Evolutionary conservation across 2,797 vertebrate species (phyloP).

Genomic region (Carcharodon carcharias): DNA sequence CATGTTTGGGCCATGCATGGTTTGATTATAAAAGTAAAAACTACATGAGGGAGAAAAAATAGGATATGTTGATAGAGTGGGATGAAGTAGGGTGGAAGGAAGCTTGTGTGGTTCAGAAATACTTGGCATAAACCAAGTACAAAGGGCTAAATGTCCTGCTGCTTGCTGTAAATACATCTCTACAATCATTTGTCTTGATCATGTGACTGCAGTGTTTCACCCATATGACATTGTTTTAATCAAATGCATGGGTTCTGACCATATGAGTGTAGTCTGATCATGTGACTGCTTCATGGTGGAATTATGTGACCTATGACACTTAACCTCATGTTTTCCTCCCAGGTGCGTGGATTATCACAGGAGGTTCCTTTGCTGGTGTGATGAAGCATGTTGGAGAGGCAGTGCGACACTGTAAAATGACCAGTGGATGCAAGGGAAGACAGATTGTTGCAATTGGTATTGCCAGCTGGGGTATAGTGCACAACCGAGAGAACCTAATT

Average conservation of each 20-base stretch:
- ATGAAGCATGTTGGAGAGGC: constrained; percentile 95
- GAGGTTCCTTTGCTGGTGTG: constrained; percentile 83
- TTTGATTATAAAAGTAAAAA: too few relatives aligned
- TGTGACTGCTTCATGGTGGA: background rate
- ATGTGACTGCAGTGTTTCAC: background rate
- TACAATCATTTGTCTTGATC: background rate
- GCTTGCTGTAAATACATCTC: background rate
- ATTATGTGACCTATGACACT: background rate
- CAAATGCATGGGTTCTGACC: too few relatives aligned
- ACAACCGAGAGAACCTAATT: constrained; percentile 66
- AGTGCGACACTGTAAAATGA: constrained; percentile 71
- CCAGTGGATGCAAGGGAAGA: constrained; percentile 57
- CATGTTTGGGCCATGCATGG: too few relatives aligned
- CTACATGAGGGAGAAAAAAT: too few relatives aligned
- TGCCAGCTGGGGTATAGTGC: constrained; percentile 82
- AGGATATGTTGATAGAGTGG: background rate
- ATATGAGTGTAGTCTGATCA: background rate
- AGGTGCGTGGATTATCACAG: constrained; percentile 96
- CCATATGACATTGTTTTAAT: too few relatives aligned
- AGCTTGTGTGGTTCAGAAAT: background rate
- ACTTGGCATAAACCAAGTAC: background rate
- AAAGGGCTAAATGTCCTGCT: background rate
- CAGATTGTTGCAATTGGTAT: constrained; percentile 82
- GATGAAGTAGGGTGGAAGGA: background rate
- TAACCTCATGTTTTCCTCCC: constrained; percentile 1